phyloP scores from a whole-genome alignment of 1,140 invertebrate genomes.

The Andricus grossulariae region DNA sequence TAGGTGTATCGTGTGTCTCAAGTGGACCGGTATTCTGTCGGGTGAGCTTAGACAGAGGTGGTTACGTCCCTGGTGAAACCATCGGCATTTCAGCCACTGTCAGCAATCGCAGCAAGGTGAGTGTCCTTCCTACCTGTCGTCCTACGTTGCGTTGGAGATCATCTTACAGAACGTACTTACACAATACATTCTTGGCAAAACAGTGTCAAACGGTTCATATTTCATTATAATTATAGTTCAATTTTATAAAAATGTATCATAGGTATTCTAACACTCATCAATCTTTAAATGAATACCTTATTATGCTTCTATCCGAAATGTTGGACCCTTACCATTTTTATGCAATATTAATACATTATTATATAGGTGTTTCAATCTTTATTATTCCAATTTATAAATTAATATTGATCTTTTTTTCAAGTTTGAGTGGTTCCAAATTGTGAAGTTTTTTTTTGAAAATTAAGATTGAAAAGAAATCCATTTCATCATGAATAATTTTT shows the following conservation, averaged over 20 bases:
- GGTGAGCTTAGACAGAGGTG: slow-evolving; percentile 91
- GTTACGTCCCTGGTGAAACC: slow-evolving; percentile 95
- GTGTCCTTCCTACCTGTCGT: slow-evolving; percentile 48
- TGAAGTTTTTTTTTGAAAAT: no score
- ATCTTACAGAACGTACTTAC: neutral
- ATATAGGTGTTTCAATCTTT: no score
- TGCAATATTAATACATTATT: no score
- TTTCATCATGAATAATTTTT: no score
- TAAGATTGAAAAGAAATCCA: no score
- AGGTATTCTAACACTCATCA: no score
- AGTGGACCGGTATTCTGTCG: slow-evolving; percentile 88
- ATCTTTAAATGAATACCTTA: no score
- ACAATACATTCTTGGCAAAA: slow-evolving; percentile 17
- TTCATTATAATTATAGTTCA: neutral
- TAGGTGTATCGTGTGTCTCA: slow-evolving; percentile 90
- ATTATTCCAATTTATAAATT: no score
- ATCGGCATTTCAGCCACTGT: slow-evolving; percentile 90
- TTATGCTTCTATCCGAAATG: no score
- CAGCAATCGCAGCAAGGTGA: slow-evolving; percentile 89
- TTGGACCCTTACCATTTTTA: no score
- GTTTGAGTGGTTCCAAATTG: no score
- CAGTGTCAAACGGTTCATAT: slow-evolving; percentile 1
- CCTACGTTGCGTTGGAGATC: neutral
- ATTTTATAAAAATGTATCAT: slow-evolving; percentile 5
- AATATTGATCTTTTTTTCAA: no score